Conservation (phyloP, 2,888 invertebrate genomes). For the Hemaris fuciformis region DNA sequence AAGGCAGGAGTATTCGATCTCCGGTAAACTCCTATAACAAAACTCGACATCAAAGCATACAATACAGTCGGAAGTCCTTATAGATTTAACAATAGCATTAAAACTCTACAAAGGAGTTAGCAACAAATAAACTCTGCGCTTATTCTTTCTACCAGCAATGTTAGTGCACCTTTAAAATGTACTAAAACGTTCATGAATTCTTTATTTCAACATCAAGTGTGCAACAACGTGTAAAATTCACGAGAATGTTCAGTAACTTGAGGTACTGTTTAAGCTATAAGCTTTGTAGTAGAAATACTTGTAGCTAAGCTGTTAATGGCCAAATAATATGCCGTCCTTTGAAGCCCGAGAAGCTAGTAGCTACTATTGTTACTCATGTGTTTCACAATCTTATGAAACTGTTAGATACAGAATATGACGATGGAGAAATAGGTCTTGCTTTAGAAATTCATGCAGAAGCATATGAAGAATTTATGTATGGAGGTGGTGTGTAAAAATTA, state of each 20-base stretch:
- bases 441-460: too few relatives aligned
- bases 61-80: too few relatives aligned
- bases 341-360: neutral
- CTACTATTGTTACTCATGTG: too few relatives aligned
- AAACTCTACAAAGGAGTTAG: neutral
- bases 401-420: too few relatives aligned
- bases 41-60: too few relatives aligned
- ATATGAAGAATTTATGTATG: too few relatives aligned
- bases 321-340: neutral
- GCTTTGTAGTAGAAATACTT: neutral
- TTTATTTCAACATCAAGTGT: neutral
- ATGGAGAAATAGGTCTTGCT: too few relatives aligned
- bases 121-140: neutral
- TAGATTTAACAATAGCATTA: too few relatives aligned
- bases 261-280: neutral
- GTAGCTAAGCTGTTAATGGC: neutral
- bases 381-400: too few relatives aligned
- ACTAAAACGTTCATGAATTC: conserved; percentile 4
- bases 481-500: too few relatives aligned
- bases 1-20: too few relatives aligned
- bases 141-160: neutral
- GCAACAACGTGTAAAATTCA: neutral
- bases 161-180: neutral
- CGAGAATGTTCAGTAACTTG: neutral
- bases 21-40: too few relatives aligned